A percentile compares a stretch with the other conserved stretches of the same genome.
Evolutionary conservation across 2,797 vertebrate genomes (phyloP).

Genomic region (Gephyroberyx darwinii): DNA sequence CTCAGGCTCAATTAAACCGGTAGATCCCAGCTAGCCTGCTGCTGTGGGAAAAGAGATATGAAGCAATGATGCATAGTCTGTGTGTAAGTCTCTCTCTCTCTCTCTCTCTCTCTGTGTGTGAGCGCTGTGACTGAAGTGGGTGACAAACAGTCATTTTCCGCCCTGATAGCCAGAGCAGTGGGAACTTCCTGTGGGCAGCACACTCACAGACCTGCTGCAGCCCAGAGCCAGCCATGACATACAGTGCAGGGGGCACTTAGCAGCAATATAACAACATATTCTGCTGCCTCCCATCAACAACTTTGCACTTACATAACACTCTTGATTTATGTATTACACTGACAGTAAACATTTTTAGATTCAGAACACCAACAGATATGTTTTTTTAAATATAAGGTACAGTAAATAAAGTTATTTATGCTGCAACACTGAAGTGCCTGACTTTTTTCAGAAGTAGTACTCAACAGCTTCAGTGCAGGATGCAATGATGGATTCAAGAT

Average conservation of each 20-base stretch:
- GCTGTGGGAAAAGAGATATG: conserved; percentile 32
- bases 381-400: background rate
- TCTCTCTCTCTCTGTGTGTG: conserved; percentile 19
- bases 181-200: conserved; percentile 79
- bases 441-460: background rate
- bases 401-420: background rate
- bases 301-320: conserved; percentile 13
- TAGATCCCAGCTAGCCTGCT: conserved; percentile 46
- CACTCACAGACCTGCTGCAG: conserved; percentile 71
- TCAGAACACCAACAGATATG: background rate
- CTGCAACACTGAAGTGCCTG: background rate
- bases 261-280: conserved; percentile 26
- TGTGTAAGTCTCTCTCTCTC: conserved; percentile 3
- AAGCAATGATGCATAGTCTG: conserved; percentile 53
- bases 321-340: conserved; percentile 9
- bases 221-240: conserved; percentile 21
- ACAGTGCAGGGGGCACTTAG: background rate
- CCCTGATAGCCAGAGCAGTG: conserved; percentile 81
- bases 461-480: background rate
- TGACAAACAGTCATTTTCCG: conserved; percentile 83
- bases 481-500: background rate
- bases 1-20: conserved; percentile 62
- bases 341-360: background rate
- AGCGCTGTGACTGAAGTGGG: conserved; percentile 48
- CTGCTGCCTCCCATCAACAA: conserved; percentile 11